Evolutionary conservation across 2,888 invertebrate species (phyloP), one percentile per base, ranked within the genome.

Genomic region (Zygothrica quintamaculata): DNA sequence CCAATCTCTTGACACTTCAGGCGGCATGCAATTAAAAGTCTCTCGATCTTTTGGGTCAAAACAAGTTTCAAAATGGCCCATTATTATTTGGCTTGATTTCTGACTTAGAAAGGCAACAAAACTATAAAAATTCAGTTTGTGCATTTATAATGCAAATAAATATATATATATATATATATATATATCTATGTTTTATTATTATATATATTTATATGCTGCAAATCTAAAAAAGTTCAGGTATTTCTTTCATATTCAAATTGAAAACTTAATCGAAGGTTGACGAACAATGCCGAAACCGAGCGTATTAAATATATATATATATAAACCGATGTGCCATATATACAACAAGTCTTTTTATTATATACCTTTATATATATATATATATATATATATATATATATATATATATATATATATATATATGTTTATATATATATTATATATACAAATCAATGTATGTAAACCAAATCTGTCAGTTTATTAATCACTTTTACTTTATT

Each of bases 161-260:
- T 7, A 26, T 22, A 11, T 39, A 9, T 37, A 22, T 22, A 22
- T 22, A 22, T 40, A 11, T 15, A 5, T 61, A 50, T 53, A 15
- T 47, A 70, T 58, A 68, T 60, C 68, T 65, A 73, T 56, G 59
- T 69, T 51, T n/a, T 46, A 65, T 52, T 58, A 56, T 66, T 57
- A 52, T 65, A 43, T 47, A 57, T 64, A 15, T 62, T 34, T 56
- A 29, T 36, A n/a, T 43, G 36, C 36, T 16, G 46, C 43, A 31
- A 8, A 36, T 79, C 65, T 74, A 60, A 70, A 82, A 71, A 78
- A 81, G 71, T 75, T 78, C 78, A 77, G 58, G 65, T 56, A 39
- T 64, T 53, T 46, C 67, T 51, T 74, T 77, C 74, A 74, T 74
- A 77, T 81, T 78, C 65, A 78, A 81, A 74, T 74, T 26, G n/a